phyloP scores from a whole-genome alignment of 2,797 vertebrate species.

The Myotis planiceps region DNA sequence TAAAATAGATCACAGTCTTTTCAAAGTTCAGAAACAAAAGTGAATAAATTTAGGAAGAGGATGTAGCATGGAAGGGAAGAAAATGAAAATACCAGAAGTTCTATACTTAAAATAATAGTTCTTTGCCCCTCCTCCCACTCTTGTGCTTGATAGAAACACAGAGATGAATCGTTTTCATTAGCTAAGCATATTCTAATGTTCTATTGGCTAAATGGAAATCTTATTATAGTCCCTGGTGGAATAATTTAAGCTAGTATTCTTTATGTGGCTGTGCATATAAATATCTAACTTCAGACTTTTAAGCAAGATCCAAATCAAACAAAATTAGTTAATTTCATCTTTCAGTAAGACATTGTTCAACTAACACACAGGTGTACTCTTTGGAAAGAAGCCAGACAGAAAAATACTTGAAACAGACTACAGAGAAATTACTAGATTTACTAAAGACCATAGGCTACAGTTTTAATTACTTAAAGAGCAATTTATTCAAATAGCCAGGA shows the following conservation, averaged over 20 bases:
- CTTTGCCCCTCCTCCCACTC: neutral
- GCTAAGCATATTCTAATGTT: constrained; percentile 70
- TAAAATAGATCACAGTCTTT: constrained; percentile 58
- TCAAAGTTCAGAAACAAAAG: constrained; percentile 66
- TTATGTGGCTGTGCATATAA: constrained; percentile 63
- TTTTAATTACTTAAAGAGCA: constrained; percentile 84
- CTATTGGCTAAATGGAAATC: constrained; percentile 72
- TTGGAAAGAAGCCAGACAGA: constrained; percentile 83
- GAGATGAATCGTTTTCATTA: constrained; percentile 72
- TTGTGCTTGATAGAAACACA: constrained; percentile 66
- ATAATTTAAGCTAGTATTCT: constrained; percentile 73
- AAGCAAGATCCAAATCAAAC: constrained; percentile 81
- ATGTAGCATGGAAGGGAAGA: constrained; percentile 41
- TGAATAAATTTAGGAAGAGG: constrained; percentile 55
- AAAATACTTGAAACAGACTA: constrained; percentile 80
- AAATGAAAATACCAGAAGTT: constrained; percentile 47
- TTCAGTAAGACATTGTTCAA: constrained; percentile 81
- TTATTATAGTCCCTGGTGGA: constrained; percentile 59
- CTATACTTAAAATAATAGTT: constrained; percentile 24
- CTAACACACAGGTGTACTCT: constrained; percentile 83
- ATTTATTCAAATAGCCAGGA: constrained; percentile 77
- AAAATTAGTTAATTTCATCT: constrained; percentile 84
- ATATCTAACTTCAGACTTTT: constrained; percentile 75
- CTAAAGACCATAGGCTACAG: constrained; percentile 74
- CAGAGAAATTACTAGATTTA: constrained; percentile 83